Conservation (phyloP, 2,113 vertebrate species). For the Vireo altiloquus region DNA sequence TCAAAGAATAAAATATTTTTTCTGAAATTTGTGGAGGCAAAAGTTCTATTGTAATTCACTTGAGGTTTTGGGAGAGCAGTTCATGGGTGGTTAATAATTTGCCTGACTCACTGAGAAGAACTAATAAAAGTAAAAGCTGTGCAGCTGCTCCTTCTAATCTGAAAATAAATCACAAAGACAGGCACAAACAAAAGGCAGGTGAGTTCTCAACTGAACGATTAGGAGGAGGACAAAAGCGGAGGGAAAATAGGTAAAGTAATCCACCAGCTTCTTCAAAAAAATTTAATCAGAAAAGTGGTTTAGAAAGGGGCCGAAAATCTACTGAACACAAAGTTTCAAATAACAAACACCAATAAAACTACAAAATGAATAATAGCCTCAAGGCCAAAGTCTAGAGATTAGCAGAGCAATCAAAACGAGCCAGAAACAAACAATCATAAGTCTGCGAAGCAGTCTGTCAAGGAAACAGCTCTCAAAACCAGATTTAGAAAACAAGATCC, state of each 20-base stretch:
- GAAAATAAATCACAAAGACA: slow-evolving; percentile 38
- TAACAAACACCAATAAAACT: slow-evolving; percentile 42
- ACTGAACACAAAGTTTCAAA: slow-evolving; percentile 42
- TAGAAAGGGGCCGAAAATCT: not conserved
- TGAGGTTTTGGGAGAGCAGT: not conserved
- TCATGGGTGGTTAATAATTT: slow-evolving; percentile 23
- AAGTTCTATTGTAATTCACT: not conserved
- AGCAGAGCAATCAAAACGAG: slow-evolving; percentile 29
- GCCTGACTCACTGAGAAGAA: not conserved
- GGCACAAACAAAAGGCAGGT: slow-evolving; percentile 34
- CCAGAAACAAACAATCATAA: slow-evolving; percentile 32
- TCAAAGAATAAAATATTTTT: not conserved
- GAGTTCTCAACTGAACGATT: not conserved
- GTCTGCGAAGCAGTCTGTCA: not conserved
- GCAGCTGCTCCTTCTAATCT: slow-evolving; percentile 19
- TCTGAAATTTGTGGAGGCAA: not conserved
- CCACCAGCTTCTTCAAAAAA: not conserved
- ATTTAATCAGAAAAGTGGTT: slow-evolving; percentile 36
- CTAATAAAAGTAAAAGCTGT: slow-evolving; percentile 33
- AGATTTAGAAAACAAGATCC: not conserved
- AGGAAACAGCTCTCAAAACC: slow-evolving; percentile 5
- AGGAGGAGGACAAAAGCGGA: not conserved
- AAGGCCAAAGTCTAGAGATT: slow-evolving; percentile 58
- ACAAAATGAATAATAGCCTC: slow-evolving; percentile 42
- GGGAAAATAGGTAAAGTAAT: not conserved